Percentiles rank a stretch among this genome's conserved stretches.
Conservation (phyloP, 2,888 invertebrate genomes). For the Polyploca ridens region DNA sequence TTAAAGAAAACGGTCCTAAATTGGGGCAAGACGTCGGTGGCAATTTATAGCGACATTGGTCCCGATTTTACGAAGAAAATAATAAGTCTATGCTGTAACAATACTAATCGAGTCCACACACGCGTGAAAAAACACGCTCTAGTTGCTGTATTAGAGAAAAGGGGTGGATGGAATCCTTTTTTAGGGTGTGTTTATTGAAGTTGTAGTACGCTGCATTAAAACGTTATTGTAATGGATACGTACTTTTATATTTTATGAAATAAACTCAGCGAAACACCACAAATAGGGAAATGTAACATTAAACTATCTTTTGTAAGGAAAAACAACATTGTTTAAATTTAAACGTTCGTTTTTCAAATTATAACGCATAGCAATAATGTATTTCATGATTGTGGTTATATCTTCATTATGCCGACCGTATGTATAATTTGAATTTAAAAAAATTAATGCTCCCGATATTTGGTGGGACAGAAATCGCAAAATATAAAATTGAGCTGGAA, state of each 20-base stretch:
- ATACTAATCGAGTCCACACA: too few relatives aligned
- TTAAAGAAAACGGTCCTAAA: too few relatives aligned
- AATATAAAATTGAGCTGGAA: not conserved
- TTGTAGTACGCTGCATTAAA: not conserved
- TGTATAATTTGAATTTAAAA: slow-evolving; percentile 31
- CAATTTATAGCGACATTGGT: too few relatives aligned
- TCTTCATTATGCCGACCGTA: slow-evolving; percentile 23
- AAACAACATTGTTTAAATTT: slow-evolving; percentile 35
- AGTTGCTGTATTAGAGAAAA: too few relatives aligned
- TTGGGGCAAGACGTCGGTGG: too few relatives aligned
- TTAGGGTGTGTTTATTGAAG: too few relatives aligned
- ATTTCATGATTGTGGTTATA: slow-evolving; percentile 23
- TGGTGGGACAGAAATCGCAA: not conserved
- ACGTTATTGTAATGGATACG: not conserved
- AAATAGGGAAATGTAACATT: slow-evolving; percentile 59
- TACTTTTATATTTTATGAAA: slow-evolving; percentile 29
- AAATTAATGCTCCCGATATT: not conserved
- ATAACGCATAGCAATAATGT: slow-evolving; percentile 50
- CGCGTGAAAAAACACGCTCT: too few relatives aligned
- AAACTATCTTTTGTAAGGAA: slow-evolving; percentile 69
- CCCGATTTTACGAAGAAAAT: too few relatives aligned
- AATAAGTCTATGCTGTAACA: too few relatives aligned
- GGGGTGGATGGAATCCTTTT: too few relatives aligned
- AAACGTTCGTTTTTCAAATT: slow-evolving; percentile 26
- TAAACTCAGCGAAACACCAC: slow-evolving; percentile 50